Percentiles rank a stretch among this genome's conserved stretches.
Conservation (phyloP, 2,113 vertebrate species). For the Rhegmatorhina hoffmannsi region DNA sequence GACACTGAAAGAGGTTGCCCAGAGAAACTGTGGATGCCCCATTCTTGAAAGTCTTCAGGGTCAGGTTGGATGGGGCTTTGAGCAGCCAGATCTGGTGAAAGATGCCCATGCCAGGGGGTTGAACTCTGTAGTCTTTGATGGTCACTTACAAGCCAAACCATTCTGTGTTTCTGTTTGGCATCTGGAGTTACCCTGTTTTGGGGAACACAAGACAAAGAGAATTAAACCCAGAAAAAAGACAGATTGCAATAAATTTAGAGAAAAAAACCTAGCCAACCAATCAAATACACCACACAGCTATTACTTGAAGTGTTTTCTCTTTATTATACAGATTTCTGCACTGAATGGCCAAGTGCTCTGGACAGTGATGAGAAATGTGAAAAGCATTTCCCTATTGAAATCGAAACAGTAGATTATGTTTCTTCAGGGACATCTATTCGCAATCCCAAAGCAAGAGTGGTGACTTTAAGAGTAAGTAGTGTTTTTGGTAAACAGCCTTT, state of each 20-base stretch:
- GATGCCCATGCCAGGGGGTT: neutral
- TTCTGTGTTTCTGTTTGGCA: neutral
- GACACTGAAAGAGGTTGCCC: neutral
- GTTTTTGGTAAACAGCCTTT: neutral
- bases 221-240: neutral
- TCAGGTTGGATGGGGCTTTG: neutral
- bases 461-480: conserved; percentile 85
- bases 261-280: neutral
- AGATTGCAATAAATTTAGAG: neutral
- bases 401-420: conserved; percentile 84
- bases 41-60: neutral
- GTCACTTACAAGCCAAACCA: neutral
- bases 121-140: neutral
- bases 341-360: conserved; percentile 88
- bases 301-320: neutral
- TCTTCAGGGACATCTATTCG: conserved; percentile 85
- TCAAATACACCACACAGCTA: neutral
- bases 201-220: neutral
- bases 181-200: neutral
- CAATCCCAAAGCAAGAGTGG: conserved; percentile 86
- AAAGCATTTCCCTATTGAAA: conserved; percentile 87
- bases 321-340: conserved; percentile 87
- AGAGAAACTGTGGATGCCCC: neutral
- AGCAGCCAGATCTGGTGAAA: neutral
- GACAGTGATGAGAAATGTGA: conserved; percentile 85